Conservation (phyloP, 2,113 vertebrate species). For the Cephalopholis sonnerati region DNA sequence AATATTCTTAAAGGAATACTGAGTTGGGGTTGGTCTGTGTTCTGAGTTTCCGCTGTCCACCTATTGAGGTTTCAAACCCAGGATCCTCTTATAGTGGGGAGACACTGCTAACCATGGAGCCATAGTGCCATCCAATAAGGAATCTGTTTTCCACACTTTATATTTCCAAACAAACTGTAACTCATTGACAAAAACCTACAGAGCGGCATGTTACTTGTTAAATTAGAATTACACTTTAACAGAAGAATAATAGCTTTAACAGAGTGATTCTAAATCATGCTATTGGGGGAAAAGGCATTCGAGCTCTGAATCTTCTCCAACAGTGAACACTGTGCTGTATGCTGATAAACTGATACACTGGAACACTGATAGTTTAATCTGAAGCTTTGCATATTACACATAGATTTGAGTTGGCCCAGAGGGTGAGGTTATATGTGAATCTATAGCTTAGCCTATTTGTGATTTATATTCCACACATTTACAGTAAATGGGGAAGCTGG, state of each 20-base stretch:
- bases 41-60: neutral
- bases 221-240: neutral
- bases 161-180: neutral
- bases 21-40: neutral
- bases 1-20: neutral
- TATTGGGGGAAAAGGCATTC: neutral
- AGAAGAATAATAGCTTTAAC: conserved; percentile 9
- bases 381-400: conserved; percentile 47
- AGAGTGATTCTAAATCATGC: conserved; percentile 7
- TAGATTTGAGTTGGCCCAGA: conserved; percentile 52
- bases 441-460: conserved; percentile 37
- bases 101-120: neutral
- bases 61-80: neutral
- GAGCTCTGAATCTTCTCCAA: conserved; percentile 13
- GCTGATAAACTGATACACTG: conserved; percentile 43
- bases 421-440: conserved; percentile 62
- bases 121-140: neutral
- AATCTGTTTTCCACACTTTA: neutral
- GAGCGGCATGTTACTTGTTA: neutral
- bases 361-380: conserved; percentile 20
- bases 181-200: neutral
- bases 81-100: neutral
- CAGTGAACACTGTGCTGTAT: conserved; percentile 16
- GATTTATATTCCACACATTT: conserved; percentile 29
- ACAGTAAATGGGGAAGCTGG: conserved; percentile 5